Percentiles rank a stretch among this genome's conserved stretches.
phyloP scores from a whole-genome alignment of 2,888 invertebrate species.

The Acanthosepion esculentum region DNA sequence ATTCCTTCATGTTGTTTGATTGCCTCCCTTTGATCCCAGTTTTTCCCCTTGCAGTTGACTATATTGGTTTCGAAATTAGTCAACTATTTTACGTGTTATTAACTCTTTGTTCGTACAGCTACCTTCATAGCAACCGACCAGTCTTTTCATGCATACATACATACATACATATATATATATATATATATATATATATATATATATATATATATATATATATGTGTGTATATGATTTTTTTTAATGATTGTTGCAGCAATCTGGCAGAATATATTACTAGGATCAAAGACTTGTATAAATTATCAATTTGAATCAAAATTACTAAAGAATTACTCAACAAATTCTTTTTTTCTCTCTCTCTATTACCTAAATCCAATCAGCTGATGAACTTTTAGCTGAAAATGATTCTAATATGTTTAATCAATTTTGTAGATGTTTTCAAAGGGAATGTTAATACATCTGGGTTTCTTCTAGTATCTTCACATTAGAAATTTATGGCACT shows the following conservation, averaged over 20 bases:
- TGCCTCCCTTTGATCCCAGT: not conserved
- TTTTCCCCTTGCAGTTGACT: not conserved
- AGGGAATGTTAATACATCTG: too few species aligned
- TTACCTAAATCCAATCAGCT: too few species aligned
- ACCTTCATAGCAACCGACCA: not conserved
- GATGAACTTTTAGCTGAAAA: too few species aligned
- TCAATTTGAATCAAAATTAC: not conserved
- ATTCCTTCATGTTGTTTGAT: constrained; percentile 36
- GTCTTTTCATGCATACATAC: not conserved
- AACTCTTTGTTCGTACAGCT: not conserved
- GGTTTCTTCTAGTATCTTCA: too few species aligned
- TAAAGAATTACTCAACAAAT: not conserved
- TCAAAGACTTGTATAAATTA: not conserved
- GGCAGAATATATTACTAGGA: not conserved
- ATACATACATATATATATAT: not conserved
- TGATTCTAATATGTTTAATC: too few species aligned
- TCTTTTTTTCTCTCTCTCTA: too few species aligned
- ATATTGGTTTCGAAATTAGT: not conserved
- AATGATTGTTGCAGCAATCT: not conserved
- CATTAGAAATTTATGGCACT: too few species aligned
- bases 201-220: not conserved
- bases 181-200: not conserved
- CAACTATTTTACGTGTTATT: not conserved
- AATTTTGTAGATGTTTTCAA: too few species aligned
- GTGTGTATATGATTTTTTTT: not conserved